A percentile compares a stretch with the other conserved stretches of the same genome.
phyloP scores from a whole-genome alignment of 2,797 vertebrate species.

The Carcharodon carcharias region DNA sequence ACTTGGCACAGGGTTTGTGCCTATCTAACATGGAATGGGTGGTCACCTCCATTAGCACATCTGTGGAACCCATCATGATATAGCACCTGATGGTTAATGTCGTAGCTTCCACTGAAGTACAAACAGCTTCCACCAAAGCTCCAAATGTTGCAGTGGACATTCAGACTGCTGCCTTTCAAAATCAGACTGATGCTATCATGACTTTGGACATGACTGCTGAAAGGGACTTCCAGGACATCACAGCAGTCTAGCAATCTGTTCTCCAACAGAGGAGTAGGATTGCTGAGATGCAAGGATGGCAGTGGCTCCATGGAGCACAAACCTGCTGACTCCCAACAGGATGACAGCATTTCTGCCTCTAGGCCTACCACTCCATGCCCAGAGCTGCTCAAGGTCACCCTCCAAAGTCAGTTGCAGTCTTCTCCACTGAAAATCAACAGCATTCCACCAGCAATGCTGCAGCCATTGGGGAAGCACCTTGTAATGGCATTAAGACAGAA shows the following conservation, averaged over 20 bases:
- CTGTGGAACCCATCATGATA: not conserved
- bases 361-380: too few species aligned
- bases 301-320: too few species aligned
- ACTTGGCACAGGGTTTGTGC: not conserved
- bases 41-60: not conserved
- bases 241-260: not conserved
- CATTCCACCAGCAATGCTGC: too few species aligned
- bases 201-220: not conserved
- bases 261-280: too few species aligned
- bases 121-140: not conserved
- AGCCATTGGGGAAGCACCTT: too few species aligned
- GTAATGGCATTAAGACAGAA: too few species aligned
- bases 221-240: not conserved
- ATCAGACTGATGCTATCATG: not conserved
- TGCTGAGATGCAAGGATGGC: too few species aligned
- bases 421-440: too few species aligned
- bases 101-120: not conserved
- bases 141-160: not conserved
- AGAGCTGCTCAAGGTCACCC: too few species aligned
- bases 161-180: not conserved
- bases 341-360: too few species aligned
- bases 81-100: not conserved
- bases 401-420: too few species aligned
- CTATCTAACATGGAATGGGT: not conserved
- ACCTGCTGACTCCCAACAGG: too few species aligned